Percentiles rank a stretch among this genome's conserved stretches.
These are phyloP conservation scores for Falco berigora DNA, from an alignment of 2,797 vertebrate species.

Conservation along the genomic window DNA sequence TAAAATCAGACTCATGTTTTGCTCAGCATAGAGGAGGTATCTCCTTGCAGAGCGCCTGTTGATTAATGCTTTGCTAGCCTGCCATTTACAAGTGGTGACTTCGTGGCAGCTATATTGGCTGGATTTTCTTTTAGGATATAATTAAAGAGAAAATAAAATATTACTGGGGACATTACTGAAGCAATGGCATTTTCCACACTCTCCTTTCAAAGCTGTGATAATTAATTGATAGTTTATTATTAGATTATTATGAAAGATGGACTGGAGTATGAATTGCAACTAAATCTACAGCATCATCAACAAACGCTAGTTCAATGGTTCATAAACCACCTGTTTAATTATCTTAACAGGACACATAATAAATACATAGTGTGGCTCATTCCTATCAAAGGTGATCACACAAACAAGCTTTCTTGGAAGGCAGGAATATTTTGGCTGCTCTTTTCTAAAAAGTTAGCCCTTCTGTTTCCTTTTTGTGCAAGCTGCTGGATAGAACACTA, in stretches of 20 bases:
- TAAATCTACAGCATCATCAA: not conserved
- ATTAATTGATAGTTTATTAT: conserved; percentile 21
- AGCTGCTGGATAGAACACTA: not conserved
- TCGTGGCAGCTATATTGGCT: not conserved
- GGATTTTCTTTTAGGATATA: not conserved
- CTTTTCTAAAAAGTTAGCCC: not conserved
- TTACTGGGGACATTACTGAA: not conserved
- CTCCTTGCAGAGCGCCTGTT: not conserved
- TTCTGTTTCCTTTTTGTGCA: not conserved
- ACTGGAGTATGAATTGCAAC: not conserved
- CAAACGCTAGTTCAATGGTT: not conserved
- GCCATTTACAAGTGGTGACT: not conserved
- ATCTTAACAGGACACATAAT: conserved; percentile 5
- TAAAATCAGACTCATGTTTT: conserved; percentile 19
- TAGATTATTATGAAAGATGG: conserved; percentile 48
- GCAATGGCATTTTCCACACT: not conserved
- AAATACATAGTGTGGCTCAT: not conserved
- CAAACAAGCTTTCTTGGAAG: not conserved
- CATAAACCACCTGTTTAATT: conserved; percentile 41
- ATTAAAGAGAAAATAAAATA: conserved; percentile 46
- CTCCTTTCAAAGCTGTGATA: conserved; percentile 4
- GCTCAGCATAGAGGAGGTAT: not conserved
- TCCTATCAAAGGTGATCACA: not conserved
- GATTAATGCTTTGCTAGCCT: conserved; percentile 25
- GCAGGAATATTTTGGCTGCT: not conserved